Evolutionary conservation across 2,113 vertebrate genomes (phyloP).

Genomic region (Nothoprocta pentlandii): DNA sequence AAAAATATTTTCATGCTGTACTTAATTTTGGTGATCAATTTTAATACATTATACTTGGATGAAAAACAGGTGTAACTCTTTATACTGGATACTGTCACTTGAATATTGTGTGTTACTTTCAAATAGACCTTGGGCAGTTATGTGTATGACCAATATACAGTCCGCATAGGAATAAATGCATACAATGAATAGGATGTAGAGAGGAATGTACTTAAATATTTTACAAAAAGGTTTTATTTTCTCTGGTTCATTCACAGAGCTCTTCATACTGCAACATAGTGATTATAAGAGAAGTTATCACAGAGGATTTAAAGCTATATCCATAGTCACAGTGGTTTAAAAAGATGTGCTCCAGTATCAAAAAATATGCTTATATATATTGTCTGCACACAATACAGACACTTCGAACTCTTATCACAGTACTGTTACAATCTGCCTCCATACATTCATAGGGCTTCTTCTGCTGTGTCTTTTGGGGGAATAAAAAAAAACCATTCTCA

Average conservation of each 20-base stretch:
- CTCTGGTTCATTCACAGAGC: not conserved
- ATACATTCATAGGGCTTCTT: not conserved
- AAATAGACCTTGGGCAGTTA: not conserved
- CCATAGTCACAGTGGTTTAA: constrained; percentile 36
- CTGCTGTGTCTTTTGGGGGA: not conserved
- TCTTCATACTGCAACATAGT: not conserved
- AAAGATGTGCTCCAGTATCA: constrained; percentile 35
- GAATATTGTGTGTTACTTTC: rapidly evolving
- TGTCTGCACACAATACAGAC: not conserved
- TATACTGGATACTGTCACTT: not conserved
- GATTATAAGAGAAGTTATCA: not conserved
- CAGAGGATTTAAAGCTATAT: not conserved
- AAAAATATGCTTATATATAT: not conserved
- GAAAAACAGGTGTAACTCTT: not conserved
- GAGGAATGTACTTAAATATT: not conserved
- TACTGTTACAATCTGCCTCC: not conserved
- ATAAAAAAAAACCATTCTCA: not conserved
- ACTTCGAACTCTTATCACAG: not conserved
- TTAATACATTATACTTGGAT: not conserved
- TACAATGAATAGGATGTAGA: not conserved
- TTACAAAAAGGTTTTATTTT: not conserved
- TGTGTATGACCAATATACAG: not conserved
- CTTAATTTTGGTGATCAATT: not conserved
- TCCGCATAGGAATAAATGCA: not conserved
- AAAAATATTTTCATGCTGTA: not conserved